Conservation (phyloP, 2,113 vertebrate genomes). For the Notothenia coriiceps region DNA sequence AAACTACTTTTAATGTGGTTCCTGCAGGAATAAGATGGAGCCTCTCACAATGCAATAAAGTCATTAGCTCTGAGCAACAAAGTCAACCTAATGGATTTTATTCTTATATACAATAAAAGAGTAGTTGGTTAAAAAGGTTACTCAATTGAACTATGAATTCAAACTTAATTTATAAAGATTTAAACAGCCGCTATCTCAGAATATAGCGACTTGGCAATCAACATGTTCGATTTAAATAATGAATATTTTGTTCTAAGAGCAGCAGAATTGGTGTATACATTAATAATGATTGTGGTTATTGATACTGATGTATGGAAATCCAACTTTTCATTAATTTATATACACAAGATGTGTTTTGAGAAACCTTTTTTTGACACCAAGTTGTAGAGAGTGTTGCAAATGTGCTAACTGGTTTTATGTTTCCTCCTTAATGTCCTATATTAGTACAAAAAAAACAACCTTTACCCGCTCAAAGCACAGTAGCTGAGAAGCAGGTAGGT, state of each 20-base stretch:
- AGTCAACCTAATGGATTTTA: not conserved
- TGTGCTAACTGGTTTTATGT: not conserved
- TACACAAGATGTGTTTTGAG: not conserved
- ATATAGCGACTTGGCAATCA: not conserved
- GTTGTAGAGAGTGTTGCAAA: not conserved
- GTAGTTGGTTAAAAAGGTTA: not conserved
- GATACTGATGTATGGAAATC: not conserved
- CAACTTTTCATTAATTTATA: not conserved
- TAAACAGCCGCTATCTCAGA: too few species aligned
- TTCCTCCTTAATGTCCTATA: not conserved
- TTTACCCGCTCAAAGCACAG: not conserved
- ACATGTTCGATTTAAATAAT: constrained; percentile 5
- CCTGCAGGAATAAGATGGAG: not conserved
- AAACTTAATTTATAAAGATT: too few species aligned
- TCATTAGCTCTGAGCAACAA: not conserved
- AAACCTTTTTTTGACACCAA: constrained; percentile 17
- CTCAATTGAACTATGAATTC: not conserved
- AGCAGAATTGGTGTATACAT: not conserved
- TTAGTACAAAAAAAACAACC: not conserved
- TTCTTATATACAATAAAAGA: not conserved
- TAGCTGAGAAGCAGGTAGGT: constrained; percentile 16
- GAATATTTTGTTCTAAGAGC: not conserved
- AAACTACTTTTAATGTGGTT: not conserved
- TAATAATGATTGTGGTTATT: not conserved
- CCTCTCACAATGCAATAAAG: not conserved